These are phyloP conservation scores for Lutjanus erythropterus DNA, from an alignment of 2,113 vertebrate genomes.

Conservation along the genomic window DNA sequence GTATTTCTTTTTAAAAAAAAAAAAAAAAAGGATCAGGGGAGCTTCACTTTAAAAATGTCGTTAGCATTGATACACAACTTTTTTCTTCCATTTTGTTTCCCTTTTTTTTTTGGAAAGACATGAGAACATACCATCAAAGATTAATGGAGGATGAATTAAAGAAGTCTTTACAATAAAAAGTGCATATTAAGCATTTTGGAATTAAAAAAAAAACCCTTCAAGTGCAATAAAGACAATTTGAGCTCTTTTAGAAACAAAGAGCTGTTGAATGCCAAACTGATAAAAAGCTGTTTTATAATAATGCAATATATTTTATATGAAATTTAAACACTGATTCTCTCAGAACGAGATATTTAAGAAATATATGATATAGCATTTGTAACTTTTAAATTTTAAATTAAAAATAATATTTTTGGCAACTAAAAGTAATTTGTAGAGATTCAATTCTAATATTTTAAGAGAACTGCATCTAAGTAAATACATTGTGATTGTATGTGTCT, in stretches of 20 bases:
- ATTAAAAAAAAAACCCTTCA: constrained; percentile 23
- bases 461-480: no score
- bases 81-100: not conserved
- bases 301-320: constrained; percentile 49
- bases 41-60: not conserved
- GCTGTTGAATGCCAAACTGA: not conserved
- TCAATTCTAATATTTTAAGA: not conserved
- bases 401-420: constrained; percentile 48
- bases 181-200: not conserved
- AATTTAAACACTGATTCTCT: constrained; percentile 23
- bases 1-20: not conserved
- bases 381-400: constrained; percentile 22
- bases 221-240: not conserved
- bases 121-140: constrained; percentile 18
- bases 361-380: constrained; percentile 24
- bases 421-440: constrained; percentile 32
- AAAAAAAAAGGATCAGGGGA: not conserved
- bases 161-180: not conserved
- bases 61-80: not conserved
- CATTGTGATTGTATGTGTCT: not conserved
- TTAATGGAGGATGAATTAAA: not conserved
- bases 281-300: constrained; percentile 28
- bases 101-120: constrained; percentile 2
- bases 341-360: constrained; percentile 31
- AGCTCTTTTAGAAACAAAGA: not conserved